These are phyloP conservation scores for Ovis canadensis DNA, from an alignment of 2,113 vertebrate genomes.

Conservation along the genomic window DNA sequence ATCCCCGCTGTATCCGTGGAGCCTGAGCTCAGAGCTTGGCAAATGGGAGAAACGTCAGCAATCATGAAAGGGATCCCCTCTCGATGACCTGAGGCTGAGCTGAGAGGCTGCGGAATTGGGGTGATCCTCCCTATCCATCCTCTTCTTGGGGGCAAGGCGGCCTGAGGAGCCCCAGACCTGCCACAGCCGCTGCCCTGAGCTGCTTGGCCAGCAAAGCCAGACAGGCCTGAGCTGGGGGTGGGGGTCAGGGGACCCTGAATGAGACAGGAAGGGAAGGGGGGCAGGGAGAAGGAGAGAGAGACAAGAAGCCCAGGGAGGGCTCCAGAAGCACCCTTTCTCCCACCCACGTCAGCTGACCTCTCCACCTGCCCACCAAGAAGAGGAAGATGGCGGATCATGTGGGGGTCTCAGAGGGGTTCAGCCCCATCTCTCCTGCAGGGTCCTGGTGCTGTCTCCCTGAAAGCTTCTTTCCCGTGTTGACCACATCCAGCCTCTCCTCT, in stretches of 20 bases:
- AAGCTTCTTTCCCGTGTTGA: not conserved
- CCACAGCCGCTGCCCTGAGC: not conserved
- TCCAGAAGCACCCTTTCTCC: accelerated
- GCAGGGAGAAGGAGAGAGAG: not conserved
- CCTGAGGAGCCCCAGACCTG: not conserved
- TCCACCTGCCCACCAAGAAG: not conserved
- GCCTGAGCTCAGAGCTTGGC: not conserved
- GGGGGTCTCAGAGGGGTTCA: not conserved
- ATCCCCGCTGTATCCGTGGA: not conserved
- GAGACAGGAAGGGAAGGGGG: not conserved
- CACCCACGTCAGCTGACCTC: not conserved
- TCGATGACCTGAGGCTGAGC: not conserved
- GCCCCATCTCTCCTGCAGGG: not conserved
- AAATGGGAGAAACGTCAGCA: not conserved
- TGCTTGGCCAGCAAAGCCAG: not conserved
- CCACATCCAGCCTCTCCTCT: not conserved
- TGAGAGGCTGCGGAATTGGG: not conserved
- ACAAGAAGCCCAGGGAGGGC: not conserved
- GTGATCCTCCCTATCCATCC: not conserved
- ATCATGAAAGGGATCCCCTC: not conserved
- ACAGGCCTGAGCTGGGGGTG: no score
- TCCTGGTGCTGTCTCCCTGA: not conserved
- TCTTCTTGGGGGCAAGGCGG: not conserved
- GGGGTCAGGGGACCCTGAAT: not conserved
- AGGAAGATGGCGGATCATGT: not conserved